A percentile compares a stretch with the other conserved stretches of the same genome.
These are phyloP conservation scores for Atta cephalotes DNA, from an alignment of 1,140 invertebrate genomes.

Conservation along the genomic window DNA sequence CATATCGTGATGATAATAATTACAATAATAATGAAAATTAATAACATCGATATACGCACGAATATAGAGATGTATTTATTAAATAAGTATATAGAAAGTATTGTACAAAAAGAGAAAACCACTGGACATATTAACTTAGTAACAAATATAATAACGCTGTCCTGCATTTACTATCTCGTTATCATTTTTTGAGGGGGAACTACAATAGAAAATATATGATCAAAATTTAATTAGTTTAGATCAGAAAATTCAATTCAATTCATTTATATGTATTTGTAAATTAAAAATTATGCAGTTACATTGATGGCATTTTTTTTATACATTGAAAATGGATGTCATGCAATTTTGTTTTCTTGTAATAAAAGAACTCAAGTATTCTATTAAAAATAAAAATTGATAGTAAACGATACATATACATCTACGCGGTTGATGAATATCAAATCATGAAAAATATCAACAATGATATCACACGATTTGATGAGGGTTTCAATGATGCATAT, in stretches of 20 bases:
- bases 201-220: neutral
- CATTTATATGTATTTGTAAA: neutral
- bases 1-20: neutral
- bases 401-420: neutral
- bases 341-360: neutral
- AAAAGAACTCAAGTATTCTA: neutral
- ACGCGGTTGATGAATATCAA: neutral
- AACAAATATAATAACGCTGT: constrained; percentile 24
- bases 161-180: neutral
- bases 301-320: constrained; percentile 5
- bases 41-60: neutral
- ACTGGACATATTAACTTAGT: neutral
- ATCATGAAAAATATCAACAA: neutral
- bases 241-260: constrained; percentile 3
- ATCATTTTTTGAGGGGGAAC: neutral
- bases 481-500: neutral
- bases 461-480: constrained; percentile 7
- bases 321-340: neutral
- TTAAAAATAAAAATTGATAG: neutral
- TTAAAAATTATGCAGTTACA: neutral
- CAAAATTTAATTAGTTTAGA: constrained; percentile 18
- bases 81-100: neutral
- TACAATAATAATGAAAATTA: neutral
- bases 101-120: neutral
- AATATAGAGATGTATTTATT: neutral